Percentiles rank a stretch among this genome's conserved stretches.
phyloP scores from a whole-genome alignment of 1,140 invertebrate species.

The Hyles vespertilio region DNA sequence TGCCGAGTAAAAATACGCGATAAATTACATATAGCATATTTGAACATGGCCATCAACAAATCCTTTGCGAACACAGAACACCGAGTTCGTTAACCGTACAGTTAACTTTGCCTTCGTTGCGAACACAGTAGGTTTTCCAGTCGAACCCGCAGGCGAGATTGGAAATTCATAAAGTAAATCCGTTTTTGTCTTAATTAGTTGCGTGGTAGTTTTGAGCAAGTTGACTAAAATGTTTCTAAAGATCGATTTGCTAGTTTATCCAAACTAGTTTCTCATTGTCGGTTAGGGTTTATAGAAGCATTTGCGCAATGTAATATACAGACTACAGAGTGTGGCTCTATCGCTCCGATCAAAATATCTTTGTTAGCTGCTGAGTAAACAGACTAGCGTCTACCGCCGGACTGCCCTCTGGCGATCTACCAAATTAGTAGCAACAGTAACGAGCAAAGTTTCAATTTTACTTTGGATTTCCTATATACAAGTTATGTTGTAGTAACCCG shows the following conservation, averaged over 20 bases:
- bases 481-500: too few relatives aligned
- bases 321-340: too few relatives aligned
- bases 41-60: slow-evolving; percentile 1
- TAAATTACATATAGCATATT: slow-evolving; percentile 4
- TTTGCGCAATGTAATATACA: too few relatives aligned
- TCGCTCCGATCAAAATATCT: too few relatives aligned
- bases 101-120: slow-evolving; percentile 14
- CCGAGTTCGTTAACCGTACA: not conserved
- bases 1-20: not conserved
- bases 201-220: slow-evolving; percentile 5
- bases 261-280: not conserved
- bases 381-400: too few relatives aligned
- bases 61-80: slow-evolving; percentile 4
- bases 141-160: slow-evolving; percentile 11
- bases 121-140: slow-evolving; percentile 3
- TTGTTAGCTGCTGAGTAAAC: too few relatives aligned
- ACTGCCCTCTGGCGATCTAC: too few relatives aligned
- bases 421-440: too few relatives aligned
- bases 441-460: too few relatives aligned
- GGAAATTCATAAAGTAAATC: slow-evolving; percentile 16
- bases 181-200: slow-evolving; percentile 21
- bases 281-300: not conserved
- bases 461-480: too few relatives aligned
- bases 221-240: slow-evolving; percentile 8
- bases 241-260: slow-evolving; percentile 11